Evolutionary conservation across 1,140 invertebrate genomes (phyloP).

Genomic region (Aphidius gifuensis): DNA sequence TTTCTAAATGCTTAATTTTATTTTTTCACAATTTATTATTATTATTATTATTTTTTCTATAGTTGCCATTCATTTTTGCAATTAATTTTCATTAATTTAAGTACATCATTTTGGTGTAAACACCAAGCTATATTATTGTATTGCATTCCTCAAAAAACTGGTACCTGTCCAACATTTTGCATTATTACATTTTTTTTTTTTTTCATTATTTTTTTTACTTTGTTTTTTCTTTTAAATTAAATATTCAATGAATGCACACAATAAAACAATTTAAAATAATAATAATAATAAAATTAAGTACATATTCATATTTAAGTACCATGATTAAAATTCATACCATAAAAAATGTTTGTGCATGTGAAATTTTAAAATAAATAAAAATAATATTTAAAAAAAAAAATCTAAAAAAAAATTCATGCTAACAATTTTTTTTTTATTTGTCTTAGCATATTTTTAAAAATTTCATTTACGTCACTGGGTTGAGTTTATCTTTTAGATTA

Average conservation of each 20-base stretch:
- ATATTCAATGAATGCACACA: neutral
- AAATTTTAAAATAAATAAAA: too few species aligned
- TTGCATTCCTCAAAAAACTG: slow-evolving; percentile 22
- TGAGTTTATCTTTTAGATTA: too few species aligned
- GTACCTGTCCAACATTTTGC: slow-evolving; percentile 18
- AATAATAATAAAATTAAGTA: too few species aligned
- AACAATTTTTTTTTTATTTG: too few species aligned
- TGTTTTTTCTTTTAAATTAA: neutral
- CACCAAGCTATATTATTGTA: slow-evolving; percentile 26
- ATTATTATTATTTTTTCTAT: neutral
- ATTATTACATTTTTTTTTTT: slow-evolving; percentile 7
- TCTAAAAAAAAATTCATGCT: too few species aligned
- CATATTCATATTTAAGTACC: too few species aligned
- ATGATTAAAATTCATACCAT: too few species aligned
- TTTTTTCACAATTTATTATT: slow-evolving; percentile 7
- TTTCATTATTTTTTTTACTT: neutral
- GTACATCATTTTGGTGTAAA: slow-evolving; percentile 36
- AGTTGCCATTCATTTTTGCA: slow-evolving; percentile 5
- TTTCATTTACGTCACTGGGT: too few species aligned
- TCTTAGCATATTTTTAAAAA: too few species aligned
- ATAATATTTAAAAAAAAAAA: too few species aligned
- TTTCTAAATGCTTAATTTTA: slow-evolving; percentile 5
- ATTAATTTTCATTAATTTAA: slow-evolving; percentile 28
- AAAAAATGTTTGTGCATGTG: too few species aligned
- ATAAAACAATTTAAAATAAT: too few species aligned